A percentile compares a stretch with the other conserved stretches of the same genome.
Conservation (phyloP, 2,113 vertebrate species). For the Columbina picui region DNA sequence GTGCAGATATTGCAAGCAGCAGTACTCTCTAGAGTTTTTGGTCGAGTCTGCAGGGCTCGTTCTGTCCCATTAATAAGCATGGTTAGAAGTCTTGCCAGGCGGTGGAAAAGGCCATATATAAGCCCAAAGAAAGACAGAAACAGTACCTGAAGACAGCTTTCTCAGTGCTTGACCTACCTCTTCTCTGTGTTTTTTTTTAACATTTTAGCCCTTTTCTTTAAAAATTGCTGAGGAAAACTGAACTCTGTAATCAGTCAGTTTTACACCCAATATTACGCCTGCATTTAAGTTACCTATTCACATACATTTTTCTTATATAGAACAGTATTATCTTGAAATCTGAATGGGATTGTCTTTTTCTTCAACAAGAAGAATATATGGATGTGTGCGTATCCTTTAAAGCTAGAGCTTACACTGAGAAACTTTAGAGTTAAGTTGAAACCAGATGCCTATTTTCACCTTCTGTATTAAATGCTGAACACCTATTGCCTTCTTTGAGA, state of each 20-base stretch:
- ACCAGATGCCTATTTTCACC: neutral
- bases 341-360: neutral
- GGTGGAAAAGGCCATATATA: rapidly evolving
- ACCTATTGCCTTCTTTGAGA: neutral
- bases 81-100: neutral
- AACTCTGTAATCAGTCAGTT: neutral
- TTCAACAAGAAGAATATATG: neutral
- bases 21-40: neutral
- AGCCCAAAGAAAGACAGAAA: neutral
- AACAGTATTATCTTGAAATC: neutral
- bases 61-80: neutral
- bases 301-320: neutral
- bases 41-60: neutral
- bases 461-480: neutral
- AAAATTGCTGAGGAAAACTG: neutral
- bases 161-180: neutral
- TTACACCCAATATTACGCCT: neutral
- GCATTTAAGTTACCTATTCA: neutral
- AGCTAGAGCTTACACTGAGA: neutral
- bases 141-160: neutral
- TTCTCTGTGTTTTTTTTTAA: neutral
- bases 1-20: neutral
- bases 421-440: neutral
- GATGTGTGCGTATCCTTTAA: neutral
- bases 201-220: neutral